Evolutionary conservation across 2,888 invertebrate genomes (phyloP).

Genomic region (Tipula unca): DNA sequence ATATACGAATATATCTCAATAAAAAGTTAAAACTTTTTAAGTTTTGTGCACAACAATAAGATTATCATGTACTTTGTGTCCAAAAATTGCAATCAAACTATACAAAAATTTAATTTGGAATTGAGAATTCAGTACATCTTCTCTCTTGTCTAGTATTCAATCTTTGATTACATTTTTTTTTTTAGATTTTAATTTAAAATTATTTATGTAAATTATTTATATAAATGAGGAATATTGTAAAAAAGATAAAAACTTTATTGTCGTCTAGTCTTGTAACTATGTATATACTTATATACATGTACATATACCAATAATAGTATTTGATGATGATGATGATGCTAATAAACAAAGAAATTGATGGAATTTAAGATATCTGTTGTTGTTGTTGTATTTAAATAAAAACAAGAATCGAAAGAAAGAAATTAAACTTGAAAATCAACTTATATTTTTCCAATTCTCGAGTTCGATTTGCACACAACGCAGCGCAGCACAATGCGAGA

Average conservation of each 20-base stretch:
- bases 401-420: neutral
- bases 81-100: neutral
- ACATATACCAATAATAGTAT: neutral
- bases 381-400: neutral
- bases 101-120: neutral
- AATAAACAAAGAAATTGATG: neutral
- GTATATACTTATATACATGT: neutral
- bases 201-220: too few species aligned
- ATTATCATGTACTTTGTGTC: neutral
- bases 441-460: neutral
- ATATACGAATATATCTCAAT: too few species aligned
- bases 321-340: neutral
- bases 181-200: neutral
- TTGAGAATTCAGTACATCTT: neutral
- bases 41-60: neutral
- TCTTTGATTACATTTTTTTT: neutral
- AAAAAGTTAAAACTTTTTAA: neutral
- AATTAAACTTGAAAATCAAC: conserved; percentile 8
- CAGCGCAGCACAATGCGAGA: neutral
- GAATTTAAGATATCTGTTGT: neutral
- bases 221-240: neutral
- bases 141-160: neutral
- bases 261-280: neutral
- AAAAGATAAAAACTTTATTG: neutral
- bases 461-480: neutral